A percentile compares a stretch with the other conserved stretches of the same genome.
Conservation (phyloP, 2,113 vertebrate genomes). For the Martes martes region DNA sequence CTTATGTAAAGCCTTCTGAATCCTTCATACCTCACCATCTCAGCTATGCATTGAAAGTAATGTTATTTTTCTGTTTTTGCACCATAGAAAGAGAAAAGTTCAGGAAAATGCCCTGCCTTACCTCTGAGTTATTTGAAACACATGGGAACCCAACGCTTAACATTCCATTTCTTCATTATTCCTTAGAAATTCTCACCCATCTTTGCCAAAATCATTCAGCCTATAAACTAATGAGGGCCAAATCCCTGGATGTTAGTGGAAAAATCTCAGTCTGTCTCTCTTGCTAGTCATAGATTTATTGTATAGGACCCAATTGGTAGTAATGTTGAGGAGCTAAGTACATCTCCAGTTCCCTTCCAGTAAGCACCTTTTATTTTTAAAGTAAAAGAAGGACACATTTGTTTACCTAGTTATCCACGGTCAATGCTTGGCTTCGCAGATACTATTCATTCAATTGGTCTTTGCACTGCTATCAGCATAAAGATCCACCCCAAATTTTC, state of each 20-base stretch:
- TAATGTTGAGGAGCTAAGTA: background rate
- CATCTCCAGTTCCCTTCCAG: background rate
- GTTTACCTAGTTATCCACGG: background rate
- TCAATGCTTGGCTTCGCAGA: background rate
- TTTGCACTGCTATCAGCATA: background rate
- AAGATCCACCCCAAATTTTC: background rate
- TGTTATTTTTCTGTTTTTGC: background rate
- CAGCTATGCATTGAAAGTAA: background rate
- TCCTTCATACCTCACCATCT: background rate
- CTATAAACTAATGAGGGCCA: background rate
- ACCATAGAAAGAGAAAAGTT: background rate
- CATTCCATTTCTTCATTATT: background rate
- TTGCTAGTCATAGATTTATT: background rate
- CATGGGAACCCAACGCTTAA: background rate
- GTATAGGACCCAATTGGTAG: background rate
- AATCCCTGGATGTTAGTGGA: background rate
- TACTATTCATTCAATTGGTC: background rate
- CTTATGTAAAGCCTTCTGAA: background rate
- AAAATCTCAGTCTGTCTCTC: background rate
- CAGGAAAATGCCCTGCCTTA: background rate
- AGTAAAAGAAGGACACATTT: background rate
- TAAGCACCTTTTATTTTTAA: background rate
- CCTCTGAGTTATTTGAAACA: background rate
- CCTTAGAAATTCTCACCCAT: background rate
- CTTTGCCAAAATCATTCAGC: background rate